Evolutionary conservation across 1,140 invertebrate species (phyloP).

Genomic region (Tyrophagus putrescentiae): DNA sequence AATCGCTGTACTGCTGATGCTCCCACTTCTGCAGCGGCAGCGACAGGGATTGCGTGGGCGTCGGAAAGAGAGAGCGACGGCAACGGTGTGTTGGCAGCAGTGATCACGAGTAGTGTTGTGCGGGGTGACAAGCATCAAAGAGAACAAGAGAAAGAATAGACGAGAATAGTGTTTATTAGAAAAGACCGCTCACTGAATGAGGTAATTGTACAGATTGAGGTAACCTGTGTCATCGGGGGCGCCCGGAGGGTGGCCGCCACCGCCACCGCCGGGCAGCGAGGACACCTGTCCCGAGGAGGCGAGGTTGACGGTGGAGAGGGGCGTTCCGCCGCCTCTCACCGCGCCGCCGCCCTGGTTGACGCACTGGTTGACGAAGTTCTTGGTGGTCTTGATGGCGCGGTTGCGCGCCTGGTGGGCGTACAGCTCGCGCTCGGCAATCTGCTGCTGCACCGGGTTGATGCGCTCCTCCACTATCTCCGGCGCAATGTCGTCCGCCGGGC

Average conservation of each 20-base stretch:
- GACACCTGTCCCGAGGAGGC: too few relatives aligned
- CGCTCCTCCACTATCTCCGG: too few relatives aligned
- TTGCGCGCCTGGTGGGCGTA: background rate
- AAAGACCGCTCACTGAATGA: too few relatives aligned
- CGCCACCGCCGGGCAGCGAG: too few relatives aligned
- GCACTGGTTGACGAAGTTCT: background rate
- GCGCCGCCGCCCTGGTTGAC: background rate
- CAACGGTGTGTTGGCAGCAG: background rate
- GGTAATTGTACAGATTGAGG: too few relatives aligned
- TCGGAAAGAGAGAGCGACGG: background rate
- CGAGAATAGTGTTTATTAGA: background rate
- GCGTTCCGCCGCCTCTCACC: too few relatives aligned
- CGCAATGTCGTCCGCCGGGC: too few relatives aligned
- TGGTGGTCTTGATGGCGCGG: background rate
- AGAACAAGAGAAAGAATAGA: background rate
- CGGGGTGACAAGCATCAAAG: background rate
- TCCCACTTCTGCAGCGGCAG: background rate
- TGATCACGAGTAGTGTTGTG: background rate
- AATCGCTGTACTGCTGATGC: background rate
- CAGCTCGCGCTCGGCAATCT: background rate
- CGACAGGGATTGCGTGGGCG: background rate
- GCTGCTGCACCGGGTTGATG: background rate
- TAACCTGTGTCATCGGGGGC: too few relatives aligned
- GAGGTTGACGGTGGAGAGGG: too few relatives aligned
- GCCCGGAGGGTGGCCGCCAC: too few relatives aligned